Base-by-base conservation (phyloP, 1,140 invertebrate genomes). In the Magallana gigas region DNA sequence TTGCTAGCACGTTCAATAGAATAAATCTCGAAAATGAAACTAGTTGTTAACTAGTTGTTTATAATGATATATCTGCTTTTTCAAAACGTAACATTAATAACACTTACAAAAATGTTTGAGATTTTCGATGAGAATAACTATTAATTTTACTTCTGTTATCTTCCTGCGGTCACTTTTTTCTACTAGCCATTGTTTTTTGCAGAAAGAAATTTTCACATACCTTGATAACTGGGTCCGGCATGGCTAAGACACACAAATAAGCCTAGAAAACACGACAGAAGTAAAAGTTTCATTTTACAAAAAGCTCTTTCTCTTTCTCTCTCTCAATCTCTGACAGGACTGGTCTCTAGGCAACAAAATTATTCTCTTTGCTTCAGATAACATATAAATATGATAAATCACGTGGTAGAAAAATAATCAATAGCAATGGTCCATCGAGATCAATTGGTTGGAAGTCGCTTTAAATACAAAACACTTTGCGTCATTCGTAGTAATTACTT, bases 381-480 rank as follows among this genome's bases (percentile, higher is more conserved):
- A 76, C 68, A 29, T 76, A 76, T 76, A 76, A 76, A 76, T 48
- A 76, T 76, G 1, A 76, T 76, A 76, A 3, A 29, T 76, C 68
- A 76, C 68, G 68, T 76, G 68, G 23, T 76, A 23, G 23, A 29
- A 29, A 36, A 23, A 48, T 4, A 76, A 76, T 76, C 68, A 29
- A 76, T 76, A 76, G 8, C 68, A 76, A 36, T 7, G 36, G 23
- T 76, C 36, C 23, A 76, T 23, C 23, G 68, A 76, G 23, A 29
- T 12, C 68, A 12, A 36, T 18, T 29, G 11, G 36, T 12, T 76
- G 23, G 23, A 9, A 29, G 36, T 76, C 36, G 68, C 36, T 48
- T 76, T 36, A 76, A 76, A 76, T 29, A 11, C 68, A 29, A 76
- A 29, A 76, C 68, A 12, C 68, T 76, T 76, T 76, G 36, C 68